Base-by-base conservation (phyloP, 1,140 invertebrate genomes). In the Stratiolaelaps scimitus region DNA sequence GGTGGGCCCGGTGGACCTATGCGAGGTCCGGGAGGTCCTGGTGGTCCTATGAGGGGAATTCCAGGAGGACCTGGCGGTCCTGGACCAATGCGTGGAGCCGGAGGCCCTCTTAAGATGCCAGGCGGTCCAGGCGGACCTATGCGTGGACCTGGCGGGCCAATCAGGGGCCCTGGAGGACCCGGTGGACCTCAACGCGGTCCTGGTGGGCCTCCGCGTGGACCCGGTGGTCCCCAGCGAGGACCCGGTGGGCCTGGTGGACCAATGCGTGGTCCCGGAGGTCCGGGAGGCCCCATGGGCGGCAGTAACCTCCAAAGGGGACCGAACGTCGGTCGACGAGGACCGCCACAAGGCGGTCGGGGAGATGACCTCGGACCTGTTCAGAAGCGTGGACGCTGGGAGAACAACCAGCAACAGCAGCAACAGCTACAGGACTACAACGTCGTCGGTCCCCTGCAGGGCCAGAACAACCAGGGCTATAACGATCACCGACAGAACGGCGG, bases 141-240 rank as follows among this genome's bases (percentile, higher is more conserved):
- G 26, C n/a, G 26, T 19, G 53, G 53, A 60, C 53, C 53, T n/a
- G 53, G 53, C 2, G 26, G 26, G 2, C 26, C 20, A 1, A 60
- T 26, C 26, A 48, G 26, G 19, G 47, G 47, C 7, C 47, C 34
- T 6, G 34, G 34, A 40, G 53, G 53, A 26, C 53, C 53, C 53
- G 53, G 53, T 17, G 53, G 26, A 19, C 53, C 34, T 23, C 53
- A 60, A 23, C 53, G 53, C 17, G 53, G 53, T 13, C 53, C 53
- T 5, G 53, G 53, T 34, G 53, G 53, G 5, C 53, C 53, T 23
- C 53, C 17, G 20, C 26, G 53, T 29, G 53, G 53, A 26, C 53
- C 53, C 53, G 53, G 53, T 23, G 53, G 17, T 20, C 53, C 53
- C 6, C 53, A 60, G 34, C 53, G 53, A 60, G 53, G 53, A 26